Evolutionary conservation across 2,888 invertebrate genomes (phyloP), one percentile per base, ranked within the genome.

Genomic region (Drosophila macrospina): DNA sequence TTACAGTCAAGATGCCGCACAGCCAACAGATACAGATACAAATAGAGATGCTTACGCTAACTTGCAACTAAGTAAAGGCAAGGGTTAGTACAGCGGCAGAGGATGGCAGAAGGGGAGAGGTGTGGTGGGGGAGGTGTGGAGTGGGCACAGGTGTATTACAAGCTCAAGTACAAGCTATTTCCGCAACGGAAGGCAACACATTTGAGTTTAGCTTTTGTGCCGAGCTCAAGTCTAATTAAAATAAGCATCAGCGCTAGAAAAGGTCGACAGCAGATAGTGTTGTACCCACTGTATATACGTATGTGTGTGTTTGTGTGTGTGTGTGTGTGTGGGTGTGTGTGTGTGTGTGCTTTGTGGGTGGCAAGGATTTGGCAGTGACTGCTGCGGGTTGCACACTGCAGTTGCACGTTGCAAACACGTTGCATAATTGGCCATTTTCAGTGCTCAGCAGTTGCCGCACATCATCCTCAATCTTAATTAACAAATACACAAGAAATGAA

Each of bases 391-490:
- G 61, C 79, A 82, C 72, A 69, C 70, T 86, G 81, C 80, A 86
- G 34, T 44, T 44, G 55, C 55, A 57, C 10, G 55, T 66, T 80
- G 66, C 80, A 69, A 82, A 80, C 86, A 86, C 86, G 79, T 72
- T 83, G 83, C 85, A 83, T 83, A 83, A 83, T 83, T 83, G 83
- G 85, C 83, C 85, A 85, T 85, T 87, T 52, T 84, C 67, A 81
- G 82, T 71, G 82, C 78, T 72, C 86, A 82, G 74, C 86, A 82
- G 86, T 87, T 78, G 86, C 75, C 76, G 80, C 85, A 85, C 85
- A 86, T 88, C 88, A 80, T 86, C 67, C 76, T 85, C 86, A 85
- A 85, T 85, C 85, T 85, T 85, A 85, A 85, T 85, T 85, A 85
- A 85, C 88, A 85, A 88, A 85, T 85, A 86, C 88, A 86, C 80